Base-by-base conservation (phyloP, 64 coral and sea anemone genomes). In the Pocillopora verrucosa region DNA sequence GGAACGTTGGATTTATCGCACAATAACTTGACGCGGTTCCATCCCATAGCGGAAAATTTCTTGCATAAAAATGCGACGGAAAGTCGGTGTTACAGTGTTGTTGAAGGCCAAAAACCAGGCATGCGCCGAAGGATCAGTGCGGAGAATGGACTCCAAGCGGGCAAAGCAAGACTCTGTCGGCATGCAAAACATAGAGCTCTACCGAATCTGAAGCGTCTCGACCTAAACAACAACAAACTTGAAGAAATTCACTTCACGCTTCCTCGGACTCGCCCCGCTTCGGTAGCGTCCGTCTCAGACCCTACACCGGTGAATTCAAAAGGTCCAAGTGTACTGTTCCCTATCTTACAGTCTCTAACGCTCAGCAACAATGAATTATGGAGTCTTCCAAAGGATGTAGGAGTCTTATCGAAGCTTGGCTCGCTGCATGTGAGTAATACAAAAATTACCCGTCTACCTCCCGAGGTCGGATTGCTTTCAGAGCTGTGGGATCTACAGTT, bases 401-500 rank as follows among this genome's bases (percentile, higher is more conserved):
- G 91, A 20, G 88, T 93, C 61, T 80, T 95, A 16, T 88, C 85
- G 4, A 98, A 98, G 36, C 70, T 98, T 37, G 96, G 96, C 37
- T 92, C 96, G 22, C 85, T 98, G 59, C 91, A 98, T 67, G 58
- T 98, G 24, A 90, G 75, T 45, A 75, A 88, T 72, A 98, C 96
- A n/a, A 89, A 93, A 56, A 87, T 94, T 16, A 77, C 91, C 2
- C 90, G 89, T 51, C 64, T 98, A 16, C 96, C 96, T 4, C 90
- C 96, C 12, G 96, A 95, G 73, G 69, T 98, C 72, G 96, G 96
- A 11, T 76, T 99, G 65, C 72, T 97, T 14, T 93, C 91, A 4
- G 95, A 97, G 56, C 81, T 99, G 20, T 95, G 97, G 97, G 97
- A 99, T 59, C 72, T 99, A 9, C 94, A 95, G 76, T 95, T 95